phyloP scores from a whole-genome alignment of 2,113 vertebrate genomes.

The Zosterops japonicus region DNA sequence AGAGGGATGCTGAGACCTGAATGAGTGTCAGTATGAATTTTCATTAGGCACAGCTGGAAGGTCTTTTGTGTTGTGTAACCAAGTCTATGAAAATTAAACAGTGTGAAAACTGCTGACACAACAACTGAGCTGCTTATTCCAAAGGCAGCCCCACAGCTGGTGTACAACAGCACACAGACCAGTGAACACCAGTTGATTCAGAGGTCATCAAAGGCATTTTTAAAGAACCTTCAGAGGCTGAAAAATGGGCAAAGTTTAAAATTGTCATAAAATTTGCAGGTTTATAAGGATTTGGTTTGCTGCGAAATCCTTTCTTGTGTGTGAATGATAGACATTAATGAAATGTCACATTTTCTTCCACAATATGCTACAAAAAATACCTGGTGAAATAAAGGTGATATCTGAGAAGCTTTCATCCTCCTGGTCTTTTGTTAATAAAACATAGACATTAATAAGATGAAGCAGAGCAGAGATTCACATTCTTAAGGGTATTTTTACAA shows the following conservation, averaged over 20 bases:
- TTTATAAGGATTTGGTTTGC: not conserved
- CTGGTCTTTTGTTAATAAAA: constrained; percentile 8
- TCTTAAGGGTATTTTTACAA: constrained; percentile 2
- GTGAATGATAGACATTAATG: not conserved
- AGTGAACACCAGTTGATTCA: not conserved
- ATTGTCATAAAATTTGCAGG: not conserved
- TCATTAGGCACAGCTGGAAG: constrained; percentile 50
- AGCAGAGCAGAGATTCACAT: not conserved
- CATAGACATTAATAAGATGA: not conserved
- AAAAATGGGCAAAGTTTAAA: not conserved
- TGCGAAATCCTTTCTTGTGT: not conserved
- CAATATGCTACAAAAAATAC: not conserved
- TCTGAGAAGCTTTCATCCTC: not conserved
- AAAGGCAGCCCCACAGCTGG: not conserved
- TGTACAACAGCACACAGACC: not conserved
- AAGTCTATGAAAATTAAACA: constrained; percentile 37
- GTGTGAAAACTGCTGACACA: constrained; percentile 34
- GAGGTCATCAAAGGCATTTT: not conserved
- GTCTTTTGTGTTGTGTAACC: constrained; percentile 18
- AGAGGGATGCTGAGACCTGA: not conserved
- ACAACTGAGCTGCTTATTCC: not conserved
- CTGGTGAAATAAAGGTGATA: not conserved
- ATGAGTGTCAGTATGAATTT: constrained; percentile 15
- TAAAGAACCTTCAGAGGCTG: not conserved
- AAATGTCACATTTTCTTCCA: constrained; percentile 9